Conservation (phyloP, 2,797 vertebrate genomes). For the Sciurus vulgaris region DNA sequence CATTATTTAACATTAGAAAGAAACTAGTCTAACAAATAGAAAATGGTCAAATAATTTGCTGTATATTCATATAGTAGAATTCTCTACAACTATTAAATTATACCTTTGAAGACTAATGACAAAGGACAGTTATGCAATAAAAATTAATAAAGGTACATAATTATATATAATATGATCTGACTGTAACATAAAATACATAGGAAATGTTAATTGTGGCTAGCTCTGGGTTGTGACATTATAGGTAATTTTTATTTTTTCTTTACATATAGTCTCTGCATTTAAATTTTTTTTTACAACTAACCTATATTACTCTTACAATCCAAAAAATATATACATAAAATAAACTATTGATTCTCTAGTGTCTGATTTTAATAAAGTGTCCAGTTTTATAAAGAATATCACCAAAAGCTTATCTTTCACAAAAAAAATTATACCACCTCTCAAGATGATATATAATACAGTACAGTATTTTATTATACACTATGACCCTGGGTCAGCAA, state of each 20-base stretch:
- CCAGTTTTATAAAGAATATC: slow-evolving; percentile 45
- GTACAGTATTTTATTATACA: neutral
- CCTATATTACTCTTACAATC: slow-evolving; percentile 79
- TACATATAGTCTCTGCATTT: slow-evolving; percentile 50
- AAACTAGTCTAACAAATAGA: slow-evolving; percentile 15
- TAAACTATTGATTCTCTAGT: slow-evolving; percentile 68
- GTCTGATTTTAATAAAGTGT: slow-evolving; percentile 61
- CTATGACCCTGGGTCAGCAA: neutral
- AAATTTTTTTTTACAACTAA: slow-evolving; percentile 72
- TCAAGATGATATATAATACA: slow-evolving; percentile 52
- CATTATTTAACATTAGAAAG: slow-evolving; percentile 56
- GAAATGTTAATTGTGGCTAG: neutral
- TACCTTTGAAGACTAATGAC: slow-evolving; percentile 45
- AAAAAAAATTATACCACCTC: slow-evolving; percentile 28
- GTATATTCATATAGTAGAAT: neutral
- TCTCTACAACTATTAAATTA: slow-evolving; percentile 18
- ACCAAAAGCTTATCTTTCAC: slow-evolving; percentile 63
- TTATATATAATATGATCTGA: neutral
- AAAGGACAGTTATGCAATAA: slow-evolving; percentile 26
- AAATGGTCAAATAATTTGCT: slow-evolving; percentile 45
- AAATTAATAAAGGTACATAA: slow-evolving; percentile 41
- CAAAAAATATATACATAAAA: slow-evolving; percentile 78
- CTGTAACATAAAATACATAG: slow-evolving; percentile 19
- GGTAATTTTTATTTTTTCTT: slow-evolving; percentile 56
- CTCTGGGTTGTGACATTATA: slow-evolving; percentile 15